These are phyloP conservation scores for Eristalinus sepulchralis DNA, from an alignment of 2,888 invertebrate genomes.

Conservation along the genomic window DNA sequence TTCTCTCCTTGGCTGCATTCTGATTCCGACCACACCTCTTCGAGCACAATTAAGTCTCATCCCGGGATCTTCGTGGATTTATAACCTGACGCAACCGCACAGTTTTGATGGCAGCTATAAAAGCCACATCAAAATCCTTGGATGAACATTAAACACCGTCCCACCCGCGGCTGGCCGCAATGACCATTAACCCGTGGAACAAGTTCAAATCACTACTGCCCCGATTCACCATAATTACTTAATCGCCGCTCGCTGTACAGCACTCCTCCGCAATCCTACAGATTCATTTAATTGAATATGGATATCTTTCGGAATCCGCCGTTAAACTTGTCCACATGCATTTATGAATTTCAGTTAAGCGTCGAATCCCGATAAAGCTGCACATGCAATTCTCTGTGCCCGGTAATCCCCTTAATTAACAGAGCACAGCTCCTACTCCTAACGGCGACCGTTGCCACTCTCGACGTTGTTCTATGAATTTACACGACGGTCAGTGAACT, in stretches of 20 bases:
- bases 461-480: background rate
- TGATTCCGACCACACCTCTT: background rate
- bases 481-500: constrained; percentile 18
- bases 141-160: background rate
- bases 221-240: constrained; percentile 14
- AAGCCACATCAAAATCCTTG: background rate
- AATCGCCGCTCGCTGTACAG: constrained; percentile 15
- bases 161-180: background rate
- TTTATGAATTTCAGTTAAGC: constrained; percentile 18
- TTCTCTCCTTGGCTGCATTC: background rate
- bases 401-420: constrained; percentile 24
- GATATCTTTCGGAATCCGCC: constrained; percentile 8
- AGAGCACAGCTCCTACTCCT: background rate
- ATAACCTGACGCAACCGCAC: background rate
- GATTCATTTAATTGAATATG: constrained; percentile 39
- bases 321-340: background rate
- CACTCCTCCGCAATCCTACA: constrained; percentile 1
- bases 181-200: background rate
- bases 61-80: background rate
- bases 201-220: background rate
- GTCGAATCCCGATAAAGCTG: background rate
- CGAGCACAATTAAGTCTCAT: background rate
- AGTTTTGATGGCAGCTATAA: background rate
- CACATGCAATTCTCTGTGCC: background rate
- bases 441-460: background rate